Conservation (phyloP, 2,113 vertebrate genomes). For the Coracopsis vasa region DNA sequence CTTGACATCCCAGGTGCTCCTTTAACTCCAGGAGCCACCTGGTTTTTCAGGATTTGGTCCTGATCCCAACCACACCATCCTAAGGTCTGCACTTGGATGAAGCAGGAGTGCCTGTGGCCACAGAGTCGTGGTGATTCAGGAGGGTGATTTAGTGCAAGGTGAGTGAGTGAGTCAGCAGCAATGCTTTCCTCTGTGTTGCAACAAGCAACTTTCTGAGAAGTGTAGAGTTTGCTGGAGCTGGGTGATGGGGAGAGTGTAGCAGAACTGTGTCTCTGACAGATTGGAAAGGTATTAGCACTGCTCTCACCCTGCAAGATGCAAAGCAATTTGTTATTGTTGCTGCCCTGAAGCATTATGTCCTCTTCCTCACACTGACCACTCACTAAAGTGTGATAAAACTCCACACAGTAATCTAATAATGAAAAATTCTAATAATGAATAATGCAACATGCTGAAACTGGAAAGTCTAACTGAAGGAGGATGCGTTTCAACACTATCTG, state of each 20-base stretch:
- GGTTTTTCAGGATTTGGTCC: background rate
- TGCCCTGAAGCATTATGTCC: background rate
- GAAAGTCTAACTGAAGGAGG: background rate
- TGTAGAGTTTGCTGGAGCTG: fast-evolving
- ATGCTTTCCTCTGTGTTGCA: background rate
- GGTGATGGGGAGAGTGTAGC: fast-evolving
- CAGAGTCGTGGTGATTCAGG: background rate
- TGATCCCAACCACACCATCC: background rate
- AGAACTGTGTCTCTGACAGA: background rate
- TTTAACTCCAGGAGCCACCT: background rate
- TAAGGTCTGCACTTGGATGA: background rate
- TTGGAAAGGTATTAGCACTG: background rate
- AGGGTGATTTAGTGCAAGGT: background rate
- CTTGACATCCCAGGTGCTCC: background rate
- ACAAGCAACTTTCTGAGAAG: background rate
- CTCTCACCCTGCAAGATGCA: background rate
- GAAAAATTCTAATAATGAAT: background rate
- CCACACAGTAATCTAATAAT: background rate
- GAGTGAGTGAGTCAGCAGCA: background rate
- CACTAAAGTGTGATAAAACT: background rate
- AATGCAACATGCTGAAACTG: background rate
- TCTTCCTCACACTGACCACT: background rate
- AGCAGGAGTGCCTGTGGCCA: background rate
- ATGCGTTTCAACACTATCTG: background rate
- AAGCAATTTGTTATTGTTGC: background rate